Evolutionary conservation across 2,888 invertebrate species (phyloP).

Genomic region (Hirtodrosophila histrioides): DNA sequence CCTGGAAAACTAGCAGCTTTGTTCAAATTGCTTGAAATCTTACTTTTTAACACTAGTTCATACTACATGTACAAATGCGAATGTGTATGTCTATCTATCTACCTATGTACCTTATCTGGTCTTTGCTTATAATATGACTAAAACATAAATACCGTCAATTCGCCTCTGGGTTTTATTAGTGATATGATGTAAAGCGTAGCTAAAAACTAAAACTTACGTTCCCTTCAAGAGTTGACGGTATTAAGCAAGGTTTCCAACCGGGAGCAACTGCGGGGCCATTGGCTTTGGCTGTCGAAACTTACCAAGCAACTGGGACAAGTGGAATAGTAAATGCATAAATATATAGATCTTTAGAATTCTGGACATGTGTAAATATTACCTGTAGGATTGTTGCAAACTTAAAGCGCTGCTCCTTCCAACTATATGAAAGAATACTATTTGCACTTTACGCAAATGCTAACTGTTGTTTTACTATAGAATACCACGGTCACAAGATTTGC

Average conservation of each 20-base stretch:
- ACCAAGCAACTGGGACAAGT: conserved; percentile 18
- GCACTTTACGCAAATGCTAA: conserved; percentile 23
- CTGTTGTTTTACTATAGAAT: conserved; percentile 21
- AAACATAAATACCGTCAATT: conserved; percentile 27
- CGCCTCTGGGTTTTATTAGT: conserved; percentile 6
- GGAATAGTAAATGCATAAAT: background rate
- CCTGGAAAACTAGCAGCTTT: background rate
- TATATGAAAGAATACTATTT: conserved; percentile 3
- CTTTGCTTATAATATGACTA: conserved; percentile 30
- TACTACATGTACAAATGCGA: conserved; percentile 1
- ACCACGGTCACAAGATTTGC: background rate
- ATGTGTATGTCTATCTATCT: conserved; percentile 26
- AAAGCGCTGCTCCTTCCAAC: background rate
- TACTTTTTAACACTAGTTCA: conserved; percentile 23
- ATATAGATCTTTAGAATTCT: conserved; percentile 4
- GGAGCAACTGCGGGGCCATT: conserved; percentile 1
- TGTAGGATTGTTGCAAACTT: conserved; percentile 4
- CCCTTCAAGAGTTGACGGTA: no score
- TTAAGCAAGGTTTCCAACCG: no score
- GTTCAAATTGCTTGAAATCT: background rate
- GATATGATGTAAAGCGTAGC: background rate
- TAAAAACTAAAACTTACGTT: no score
- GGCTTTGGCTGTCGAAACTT: conserved; percentile 4
- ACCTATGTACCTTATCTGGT: conserved; percentile 52
- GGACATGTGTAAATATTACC: conserved; percentile 16